Evolutionary conservation across 2,797 vertebrate genomes (phyloP).

Genomic region (Galago senegalensis): DNA sequence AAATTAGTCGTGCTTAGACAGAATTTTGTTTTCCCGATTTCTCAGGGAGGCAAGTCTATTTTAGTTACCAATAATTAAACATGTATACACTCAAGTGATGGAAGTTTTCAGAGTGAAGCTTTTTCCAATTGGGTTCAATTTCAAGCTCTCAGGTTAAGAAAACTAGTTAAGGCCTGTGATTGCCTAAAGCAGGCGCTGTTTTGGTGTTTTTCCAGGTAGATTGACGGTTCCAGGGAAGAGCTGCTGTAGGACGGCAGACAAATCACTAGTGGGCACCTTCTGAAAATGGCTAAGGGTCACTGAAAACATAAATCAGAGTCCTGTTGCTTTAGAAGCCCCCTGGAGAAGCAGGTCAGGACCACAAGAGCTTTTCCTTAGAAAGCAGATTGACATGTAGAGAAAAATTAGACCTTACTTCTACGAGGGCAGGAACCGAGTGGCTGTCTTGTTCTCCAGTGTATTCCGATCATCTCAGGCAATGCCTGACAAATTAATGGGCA

Average conservation of each 20-base stretch:
- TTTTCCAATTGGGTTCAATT: not conserved
- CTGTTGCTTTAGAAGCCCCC: not conserved
- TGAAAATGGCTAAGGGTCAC: not conserved
- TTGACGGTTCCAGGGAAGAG: not conserved
- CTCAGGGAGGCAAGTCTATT: not conserved
- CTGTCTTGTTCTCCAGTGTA: not conserved
- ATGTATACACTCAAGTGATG: not conserved
- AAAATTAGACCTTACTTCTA: not conserved
- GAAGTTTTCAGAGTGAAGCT: not conserved
- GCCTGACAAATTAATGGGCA: slow-evolving; percentile 5
- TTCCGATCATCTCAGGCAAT: not conserved
- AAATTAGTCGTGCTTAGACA: not conserved
- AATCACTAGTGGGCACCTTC: not conserved
- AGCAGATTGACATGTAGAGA: not conserved
- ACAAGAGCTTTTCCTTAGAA: not conserved
- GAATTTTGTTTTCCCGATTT: not conserved
- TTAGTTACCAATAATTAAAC: slow-evolving; percentile 43
- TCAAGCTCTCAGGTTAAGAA: slow-evolving; percentile 10
- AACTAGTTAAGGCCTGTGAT: not conserved
- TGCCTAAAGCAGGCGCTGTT: not conserved
- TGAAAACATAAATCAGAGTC: not conserved
- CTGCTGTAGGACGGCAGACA: not conserved
- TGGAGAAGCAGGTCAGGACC: not conserved
- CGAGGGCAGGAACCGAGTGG: not conserved
- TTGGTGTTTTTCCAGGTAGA: not conserved